These are phyloP conservation scores for Chaetodon trifascialis DNA, from an alignment of 2,113 vertebrate species.

Conservation along the genomic window DNA sequence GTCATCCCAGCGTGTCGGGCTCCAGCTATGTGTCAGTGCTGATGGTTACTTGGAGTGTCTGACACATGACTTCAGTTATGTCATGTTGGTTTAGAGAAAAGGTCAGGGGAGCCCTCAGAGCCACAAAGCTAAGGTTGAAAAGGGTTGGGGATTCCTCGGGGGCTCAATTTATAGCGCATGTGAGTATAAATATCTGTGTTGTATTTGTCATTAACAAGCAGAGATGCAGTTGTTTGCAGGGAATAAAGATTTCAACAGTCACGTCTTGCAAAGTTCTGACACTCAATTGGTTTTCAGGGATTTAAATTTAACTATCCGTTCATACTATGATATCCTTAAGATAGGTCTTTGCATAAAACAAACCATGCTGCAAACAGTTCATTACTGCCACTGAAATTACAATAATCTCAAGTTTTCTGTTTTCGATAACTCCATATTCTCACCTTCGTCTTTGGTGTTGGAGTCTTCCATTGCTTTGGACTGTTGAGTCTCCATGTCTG, in stretches of 20 bases:
- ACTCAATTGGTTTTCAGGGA: neutral
- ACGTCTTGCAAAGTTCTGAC: neutral
- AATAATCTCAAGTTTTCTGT: neutral
- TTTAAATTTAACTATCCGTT: neutral
- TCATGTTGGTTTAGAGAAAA: constrained; percentile 27
- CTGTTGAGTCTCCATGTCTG: constrained; percentile 54
- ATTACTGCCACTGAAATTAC: neutral
- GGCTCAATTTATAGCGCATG: constrained; percentile 2
- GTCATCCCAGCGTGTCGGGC: neutral
- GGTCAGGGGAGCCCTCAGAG: constrained; percentile 64
- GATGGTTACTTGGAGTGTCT: neutral
- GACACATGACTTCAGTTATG: constrained; percentile 58
- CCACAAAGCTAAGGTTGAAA: neutral
- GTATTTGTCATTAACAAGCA: neutral
- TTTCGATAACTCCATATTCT: constrained; percentile 8
- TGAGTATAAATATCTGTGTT: constrained; percentile 16
- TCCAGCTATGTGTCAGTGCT: neutral
- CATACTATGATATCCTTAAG: neutral
- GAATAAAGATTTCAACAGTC: constrained; percentile 3
- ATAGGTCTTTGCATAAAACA: neutral
- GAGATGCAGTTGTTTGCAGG: neutral
- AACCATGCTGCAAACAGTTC: neutral
- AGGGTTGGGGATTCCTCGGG: neutral
- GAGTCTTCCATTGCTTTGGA: constrained; percentile 44
- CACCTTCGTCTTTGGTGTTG: constrained; percentile 52